Evolutionary conservation across 2,797 vertebrate genomes (phyloP), one percentile per base, ranked within the genome.

Genomic region (Gymnothorax reevesii): DNA sequence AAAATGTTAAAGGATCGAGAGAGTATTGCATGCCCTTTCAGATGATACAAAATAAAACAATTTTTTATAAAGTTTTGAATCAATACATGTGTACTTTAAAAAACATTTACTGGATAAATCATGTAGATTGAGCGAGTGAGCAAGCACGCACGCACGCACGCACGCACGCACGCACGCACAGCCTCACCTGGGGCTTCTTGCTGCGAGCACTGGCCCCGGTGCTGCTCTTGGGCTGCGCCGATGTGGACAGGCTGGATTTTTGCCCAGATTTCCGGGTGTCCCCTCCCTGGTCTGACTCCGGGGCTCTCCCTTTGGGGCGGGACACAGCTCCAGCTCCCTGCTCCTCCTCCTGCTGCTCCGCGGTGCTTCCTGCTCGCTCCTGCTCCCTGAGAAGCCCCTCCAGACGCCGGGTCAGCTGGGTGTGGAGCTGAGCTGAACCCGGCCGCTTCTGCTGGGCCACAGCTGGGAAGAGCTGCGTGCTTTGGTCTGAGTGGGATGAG

Each of bases 141-240:
- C 85, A 86, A 52, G 17, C 57, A 17, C 42, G 20, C 4, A 71
- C 33, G 15, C 69, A 79, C 60, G 66, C 60, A 62, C 49, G 20
- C 77, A 86, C 27, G 57, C 75, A 10, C 59, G 17, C 59, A 60
- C 3, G 20, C 60, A 15, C 42, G 27, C 20, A 42, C 33, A 62
- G 25, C 54, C 87, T 83, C 90, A 96, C 96, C 90, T 91, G 94
- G 33, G 93, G 87, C 90, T 91, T 93, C 66, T 27, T 90, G 83
- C 86, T 90, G 62, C 87, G 55, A n/a, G 73, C 2, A 0, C 2
- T 57, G 8, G 27, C 8, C 3, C 69, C 84, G 0, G 83, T 4
- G 66, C 77, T 22, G 87, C 4, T 90, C 80, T 90, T 84, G 2
- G 33, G 33, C 49, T 87, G 88, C 12, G 42, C 33, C 12, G 49